These are phyloP conservation scores for Melanotaenia trifasciata DNA, from an alignment of 2,797 vertebrate species.

Conservation along the genomic window DNA sequence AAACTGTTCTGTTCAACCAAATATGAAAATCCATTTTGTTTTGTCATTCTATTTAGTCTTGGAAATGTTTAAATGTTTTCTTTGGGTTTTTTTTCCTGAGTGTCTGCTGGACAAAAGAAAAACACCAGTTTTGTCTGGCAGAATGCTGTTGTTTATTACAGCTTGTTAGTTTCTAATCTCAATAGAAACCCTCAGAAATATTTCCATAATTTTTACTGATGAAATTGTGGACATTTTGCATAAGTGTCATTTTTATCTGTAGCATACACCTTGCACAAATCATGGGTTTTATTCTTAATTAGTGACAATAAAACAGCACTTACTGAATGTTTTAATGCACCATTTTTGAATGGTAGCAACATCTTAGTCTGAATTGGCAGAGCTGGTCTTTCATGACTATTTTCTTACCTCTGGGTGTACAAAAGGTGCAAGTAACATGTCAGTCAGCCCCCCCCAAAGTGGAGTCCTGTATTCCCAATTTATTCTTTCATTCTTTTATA, in stretches of 20 bases:
- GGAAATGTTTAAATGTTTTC: neutral
- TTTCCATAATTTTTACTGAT: neutral
- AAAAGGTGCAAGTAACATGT: conserved; percentile 18
- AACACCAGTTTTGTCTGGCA: neutral
- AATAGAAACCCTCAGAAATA: neutral
- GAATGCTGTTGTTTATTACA: too few relatives aligned
- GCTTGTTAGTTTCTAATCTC: neutral
- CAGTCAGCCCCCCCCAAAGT: conserved; percentile 17
- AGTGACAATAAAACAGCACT: neutral
- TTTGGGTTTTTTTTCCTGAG: neutral
- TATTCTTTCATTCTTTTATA: conserved; percentile 2
- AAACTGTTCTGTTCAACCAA: neutral
- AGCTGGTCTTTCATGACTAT: conserved; percentile 12
- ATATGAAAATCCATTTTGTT: neutral
- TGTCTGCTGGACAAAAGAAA: neutral
- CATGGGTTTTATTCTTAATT: neutral
- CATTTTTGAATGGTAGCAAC: conserved; percentile 15
- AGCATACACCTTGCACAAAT: neutral
- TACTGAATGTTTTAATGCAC: neutral
- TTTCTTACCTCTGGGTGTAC: conserved; percentile 9
- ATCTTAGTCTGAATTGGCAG: neutral
- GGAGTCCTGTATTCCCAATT: conserved; percentile 20
- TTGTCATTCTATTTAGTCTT: too few relatives aligned
- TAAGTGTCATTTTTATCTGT: too few relatives aligned
- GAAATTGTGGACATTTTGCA: neutral